Evolutionary conservation across 2,797 vertebrate species (phyloP).

Genomic region (Myiotriccus ornatus): DNA sequence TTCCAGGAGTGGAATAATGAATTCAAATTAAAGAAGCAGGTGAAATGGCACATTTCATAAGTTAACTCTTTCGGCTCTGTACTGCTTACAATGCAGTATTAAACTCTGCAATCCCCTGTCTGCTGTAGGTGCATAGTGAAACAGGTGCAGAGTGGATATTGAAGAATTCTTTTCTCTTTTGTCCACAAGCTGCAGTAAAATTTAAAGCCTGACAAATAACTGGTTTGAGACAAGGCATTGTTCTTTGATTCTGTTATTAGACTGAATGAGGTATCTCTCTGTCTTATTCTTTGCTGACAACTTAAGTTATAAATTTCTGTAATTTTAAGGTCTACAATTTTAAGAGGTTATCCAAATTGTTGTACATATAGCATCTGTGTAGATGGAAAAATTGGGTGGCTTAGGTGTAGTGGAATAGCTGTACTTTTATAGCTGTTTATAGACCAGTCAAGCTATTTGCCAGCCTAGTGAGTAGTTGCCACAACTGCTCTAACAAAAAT

Average conservation of each 20-base stretch:
- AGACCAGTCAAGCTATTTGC: background rate
- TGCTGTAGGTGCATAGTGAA: background rate
- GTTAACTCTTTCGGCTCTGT: constrained; percentile 14
- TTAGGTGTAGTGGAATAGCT: background rate
- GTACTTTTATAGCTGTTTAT: background rate
- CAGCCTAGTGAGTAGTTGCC: background rate
- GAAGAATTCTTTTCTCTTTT: constrained; percentile 5
- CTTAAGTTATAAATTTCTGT: background rate
- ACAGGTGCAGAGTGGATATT: background rate
- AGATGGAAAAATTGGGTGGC: background rate
- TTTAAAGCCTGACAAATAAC: constrained; percentile 25
- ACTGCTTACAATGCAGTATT: background rate
- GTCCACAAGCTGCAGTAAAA: constrained; percentile 10
- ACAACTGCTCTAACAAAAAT: background rate
- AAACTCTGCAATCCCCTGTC: background rate
- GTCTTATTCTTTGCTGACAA: background rate
- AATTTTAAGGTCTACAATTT: constrained; percentile 10
- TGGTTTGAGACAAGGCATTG: background rate
- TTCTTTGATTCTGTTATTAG: constrained; percentile 6
- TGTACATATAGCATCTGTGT: background rate
- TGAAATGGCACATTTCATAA: constrained; percentile 5
- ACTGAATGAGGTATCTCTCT: background rate
- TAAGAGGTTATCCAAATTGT: background rate
- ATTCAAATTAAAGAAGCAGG: constrained; percentile 32
- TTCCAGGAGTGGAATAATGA: constrained; percentile 24